Base-by-base conservation (phyloP, 2,888 invertebrate species). In the Fissipunctia ypsillon region DNA sequence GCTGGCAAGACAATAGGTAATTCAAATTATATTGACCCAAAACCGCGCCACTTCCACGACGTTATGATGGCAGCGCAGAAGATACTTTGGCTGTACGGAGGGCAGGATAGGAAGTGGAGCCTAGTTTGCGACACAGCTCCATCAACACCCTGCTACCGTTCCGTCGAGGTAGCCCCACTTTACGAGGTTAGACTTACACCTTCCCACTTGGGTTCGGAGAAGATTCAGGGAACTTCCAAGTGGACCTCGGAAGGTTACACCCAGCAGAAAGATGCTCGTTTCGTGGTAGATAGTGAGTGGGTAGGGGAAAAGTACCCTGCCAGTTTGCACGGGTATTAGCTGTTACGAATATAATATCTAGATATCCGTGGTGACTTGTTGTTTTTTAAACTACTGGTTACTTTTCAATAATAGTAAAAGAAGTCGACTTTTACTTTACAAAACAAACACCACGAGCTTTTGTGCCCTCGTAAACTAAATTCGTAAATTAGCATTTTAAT, bases 401-500 rank as follows among this genome's bases (percentile, higher is more conserved):
- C 2, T 61, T 67, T 35, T 25, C 19, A 35, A 14, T 43, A 4
- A n/a, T 19, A 41, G 41, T 65, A 1, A 31, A 19, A 65, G 4
- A 22, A n/a, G 7, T 22, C 12, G 50, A 48, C 1, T 22, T 70
- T 54, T 54, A 35, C 6, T 10, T 10, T 41, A 31, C 25, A 22
- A 25, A 73, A 22, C 35, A 31, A 73, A 60, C 5, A 50, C 31
- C 28, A 10, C 3, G 16, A 45, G 22, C 14, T 43, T 35, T 65
- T 28, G 28, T 50, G 16, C 22, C 28, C 28, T 38, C 35, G 2
- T 41, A n/a, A 70, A 71, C 25, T 28, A 28, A 3, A 38, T 43
- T 63, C 16, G 5, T 25, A 45, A 31, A 43, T 63, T 43, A 38
- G 28, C 35, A 70, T 69, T 56, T 68, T 52, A 60, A 78, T 73